These are phyloP conservation scores for Cranoglanis bouderius DNA, from an alignment of 2,113 vertebrate genomes.

Conservation along the genomic window DNA sequence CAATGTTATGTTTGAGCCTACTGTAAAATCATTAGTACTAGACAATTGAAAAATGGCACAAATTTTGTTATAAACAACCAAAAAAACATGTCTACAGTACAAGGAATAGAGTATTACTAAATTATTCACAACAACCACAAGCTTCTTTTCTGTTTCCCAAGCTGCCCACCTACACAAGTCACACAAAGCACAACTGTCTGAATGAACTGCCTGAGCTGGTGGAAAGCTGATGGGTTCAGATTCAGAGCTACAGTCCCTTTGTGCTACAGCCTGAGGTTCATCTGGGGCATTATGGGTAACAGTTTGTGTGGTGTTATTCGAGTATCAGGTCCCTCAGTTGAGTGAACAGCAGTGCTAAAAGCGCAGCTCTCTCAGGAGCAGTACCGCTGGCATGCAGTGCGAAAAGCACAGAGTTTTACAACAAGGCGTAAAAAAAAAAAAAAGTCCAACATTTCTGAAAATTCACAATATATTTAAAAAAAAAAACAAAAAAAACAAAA, in stretches of 20 bases:
- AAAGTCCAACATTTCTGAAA: neutral
- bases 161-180: neutral
- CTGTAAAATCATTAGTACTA: neutral
- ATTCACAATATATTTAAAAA: no score
- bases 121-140: neutral
- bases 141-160: no score
- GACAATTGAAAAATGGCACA: neutral
- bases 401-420: conserved; percentile 7
- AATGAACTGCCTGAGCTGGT: neutral
- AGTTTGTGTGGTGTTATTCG: neutral
- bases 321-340: neutral
- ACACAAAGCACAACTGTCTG: neutral
- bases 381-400: neutral
- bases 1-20: neutral
- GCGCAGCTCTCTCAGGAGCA: conserved; percentile 16
- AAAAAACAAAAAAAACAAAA: no score
- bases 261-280: conserved; percentile 33
- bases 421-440: neutral
- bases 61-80: neutral
- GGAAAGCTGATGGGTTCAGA: conserved; percentile 17
- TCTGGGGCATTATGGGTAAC: conserved; percentile 14
- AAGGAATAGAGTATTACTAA: neutral
- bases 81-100: neutral
- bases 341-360: conserved; percentile 1
- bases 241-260: conserved; percentile 9